Evolutionary conservation across 2,113 vertebrate species (phyloP).

Genomic region (Chloebia gouldiae): DNA sequence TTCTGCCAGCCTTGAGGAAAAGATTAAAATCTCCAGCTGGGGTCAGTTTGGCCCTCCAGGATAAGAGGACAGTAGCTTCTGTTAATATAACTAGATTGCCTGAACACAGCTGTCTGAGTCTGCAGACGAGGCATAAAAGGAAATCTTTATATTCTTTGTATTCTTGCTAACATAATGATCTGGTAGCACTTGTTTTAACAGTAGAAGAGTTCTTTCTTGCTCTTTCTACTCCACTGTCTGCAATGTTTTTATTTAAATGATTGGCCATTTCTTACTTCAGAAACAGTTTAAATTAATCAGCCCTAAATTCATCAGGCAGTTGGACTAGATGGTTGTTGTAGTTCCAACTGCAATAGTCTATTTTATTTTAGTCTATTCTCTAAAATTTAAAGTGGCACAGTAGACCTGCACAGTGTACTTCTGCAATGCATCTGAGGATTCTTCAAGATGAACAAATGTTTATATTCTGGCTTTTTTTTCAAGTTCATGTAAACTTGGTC

Average conservation of each 20-base stretch:
- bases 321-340: neutral
- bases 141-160: neutral
- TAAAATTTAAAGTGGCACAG: neutral
- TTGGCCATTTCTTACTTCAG: neutral
- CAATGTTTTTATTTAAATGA: neutral
- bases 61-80: neutral
- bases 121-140: neutral
- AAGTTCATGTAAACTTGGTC: neutral
- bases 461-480: neutral
- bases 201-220: neutral
- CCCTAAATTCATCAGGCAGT: neutral
- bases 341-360: neutral
- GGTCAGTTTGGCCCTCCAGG: fast-evolving
- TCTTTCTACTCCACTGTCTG: neutral
- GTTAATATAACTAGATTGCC: neutral
- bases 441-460: neutral
- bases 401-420: neutral
- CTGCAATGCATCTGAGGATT: neutral
- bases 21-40: neutral
- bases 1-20: neutral
- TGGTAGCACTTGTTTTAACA: neutral
- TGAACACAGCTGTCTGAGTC: neutral
- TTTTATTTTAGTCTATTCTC: neutral
- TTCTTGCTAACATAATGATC: neutral
- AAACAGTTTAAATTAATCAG: neutral